Conservation (phyloP, 2,113 vertebrate genomes). For the Casuarius casuarius region DNA sequence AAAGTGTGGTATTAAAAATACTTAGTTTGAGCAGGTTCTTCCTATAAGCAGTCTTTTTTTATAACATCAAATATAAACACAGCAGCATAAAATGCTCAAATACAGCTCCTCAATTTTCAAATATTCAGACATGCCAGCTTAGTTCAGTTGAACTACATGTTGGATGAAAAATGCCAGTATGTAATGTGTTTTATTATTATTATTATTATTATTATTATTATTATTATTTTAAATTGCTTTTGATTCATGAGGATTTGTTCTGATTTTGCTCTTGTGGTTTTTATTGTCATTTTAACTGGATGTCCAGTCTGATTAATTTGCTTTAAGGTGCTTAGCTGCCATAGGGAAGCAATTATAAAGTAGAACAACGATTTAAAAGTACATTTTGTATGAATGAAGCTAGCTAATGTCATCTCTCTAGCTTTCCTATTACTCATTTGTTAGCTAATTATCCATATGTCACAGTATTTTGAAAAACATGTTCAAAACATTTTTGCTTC, state of each 20-base stretch:
- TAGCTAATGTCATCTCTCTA: neutral
- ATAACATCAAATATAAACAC: neutral
- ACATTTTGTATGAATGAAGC: neutral
- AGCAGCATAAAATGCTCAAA: neutral
- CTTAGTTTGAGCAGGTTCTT: neutral
- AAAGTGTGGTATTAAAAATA: neutral
- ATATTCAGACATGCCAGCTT: neutral
- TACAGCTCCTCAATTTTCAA: neutral
- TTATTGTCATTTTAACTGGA: neutral
- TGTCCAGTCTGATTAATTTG: neutral
- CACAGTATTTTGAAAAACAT: conserved; percentile 17
- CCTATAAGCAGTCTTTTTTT: rapidly evolving
- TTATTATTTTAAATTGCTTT: neutral
- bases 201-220: too few relatives aligned
- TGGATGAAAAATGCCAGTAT: neutral
- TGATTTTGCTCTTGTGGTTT: neutral
- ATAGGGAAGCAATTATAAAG: neutral
- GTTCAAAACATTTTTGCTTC: neutral
- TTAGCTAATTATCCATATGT: conserved; percentile 28
- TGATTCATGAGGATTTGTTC: neutral
- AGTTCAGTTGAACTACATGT: neutral
- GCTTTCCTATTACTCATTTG: conserved; percentile 9
- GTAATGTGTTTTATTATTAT: too few relatives aligned
- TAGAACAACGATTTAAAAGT: conserved; percentile 3
- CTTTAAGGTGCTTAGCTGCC: neutral